phyloP scores from a whole-genome alignment of 2,888 invertebrate genomes.

The Sycophila texana region DNA sequence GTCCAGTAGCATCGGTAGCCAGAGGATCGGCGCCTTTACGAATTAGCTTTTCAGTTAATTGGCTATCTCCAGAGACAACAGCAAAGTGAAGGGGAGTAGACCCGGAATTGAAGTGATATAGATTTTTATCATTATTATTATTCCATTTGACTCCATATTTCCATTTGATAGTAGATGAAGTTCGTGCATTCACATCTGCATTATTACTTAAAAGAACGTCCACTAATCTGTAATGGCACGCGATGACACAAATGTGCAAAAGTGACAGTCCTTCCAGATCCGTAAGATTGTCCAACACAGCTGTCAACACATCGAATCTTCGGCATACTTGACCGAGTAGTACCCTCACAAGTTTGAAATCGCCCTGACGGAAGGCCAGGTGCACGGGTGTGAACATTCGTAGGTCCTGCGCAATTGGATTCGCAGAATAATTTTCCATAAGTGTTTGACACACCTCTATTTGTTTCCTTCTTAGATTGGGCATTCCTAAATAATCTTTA shows the following conservation, averaged over 20 bases:
- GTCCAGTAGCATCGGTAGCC: background rate
- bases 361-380: slow-evolving; percentile 5
- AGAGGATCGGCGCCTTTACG: background rate
- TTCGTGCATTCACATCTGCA: background rate
- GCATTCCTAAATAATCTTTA: too few species aligned
- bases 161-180: background rate
- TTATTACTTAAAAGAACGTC: background rate
- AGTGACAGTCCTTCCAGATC: slow-evolving; percentile 19
- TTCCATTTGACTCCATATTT: too few species aligned
- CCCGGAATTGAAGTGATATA: background rate
- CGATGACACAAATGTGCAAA: background rate
- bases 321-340: too few species aligned
- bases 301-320: background rate
- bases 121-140: too few species aligned
- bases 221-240: background rate
- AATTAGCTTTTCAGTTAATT: background rate
- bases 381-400: background rate
- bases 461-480: too few species aligned
- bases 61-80: background rate
- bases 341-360: too few species aligned
- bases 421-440: too few species aligned
- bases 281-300: background rate
- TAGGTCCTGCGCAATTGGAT: too few species aligned
- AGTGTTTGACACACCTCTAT: too few species aligned
- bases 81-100: slow-evolving; percentile 29